phyloP scores from a whole-genome alignment of 2,797 vertebrate species.

The Galago senegalensis region DNA sequence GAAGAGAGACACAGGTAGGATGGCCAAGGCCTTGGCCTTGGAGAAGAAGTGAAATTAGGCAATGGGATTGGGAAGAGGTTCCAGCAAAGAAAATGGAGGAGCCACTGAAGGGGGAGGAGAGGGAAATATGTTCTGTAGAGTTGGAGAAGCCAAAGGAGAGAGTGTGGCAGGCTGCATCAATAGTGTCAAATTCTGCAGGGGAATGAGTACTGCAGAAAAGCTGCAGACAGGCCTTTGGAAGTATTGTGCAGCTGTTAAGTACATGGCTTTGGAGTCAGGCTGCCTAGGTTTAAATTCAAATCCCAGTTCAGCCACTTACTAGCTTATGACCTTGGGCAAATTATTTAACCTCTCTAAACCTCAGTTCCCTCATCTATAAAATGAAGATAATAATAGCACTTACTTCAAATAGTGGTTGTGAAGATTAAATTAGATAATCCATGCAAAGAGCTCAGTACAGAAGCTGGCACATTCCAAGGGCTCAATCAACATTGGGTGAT shows the following conservation, averaged over 20 bases:
- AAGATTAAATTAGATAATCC: slow-evolving; percentile 78
- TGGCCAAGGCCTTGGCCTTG: neutral
- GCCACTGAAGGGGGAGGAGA: slow-evolving; percentile 34
- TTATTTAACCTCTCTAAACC: slow-evolving; percentile 75
- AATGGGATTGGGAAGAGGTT: neutral
- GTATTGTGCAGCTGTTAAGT: slow-evolving; percentile 66
- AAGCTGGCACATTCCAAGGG: slow-evolving; percentile 66
- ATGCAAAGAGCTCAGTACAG: slow-evolving; percentile 43
- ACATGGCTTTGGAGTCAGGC: slow-evolving; percentile 74
- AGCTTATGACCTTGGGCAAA: slow-evolving; percentile 82
- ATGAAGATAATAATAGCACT: slow-evolving; percentile 75
- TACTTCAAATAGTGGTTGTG: slow-evolving; percentile 56
- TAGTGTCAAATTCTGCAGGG: slow-evolving; percentile 78
- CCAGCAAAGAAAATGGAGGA: slow-evolving; percentile 51
- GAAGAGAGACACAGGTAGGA: slow-evolving; percentile 22
- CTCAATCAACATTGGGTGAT: slow-evolving; percentile 19
- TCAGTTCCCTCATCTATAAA: slow-evolving; percentile 76
- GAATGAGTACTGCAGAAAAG: slow-evolving; percentile 67
- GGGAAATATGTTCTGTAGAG: neutral
- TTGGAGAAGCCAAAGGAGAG: slow-evolving; percentile 65
- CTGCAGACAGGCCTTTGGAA: slow-evolving; percentile 69
- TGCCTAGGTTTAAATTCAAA: slow-evolving; percentile 80
- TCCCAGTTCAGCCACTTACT: slow-evolving; percentile 79
- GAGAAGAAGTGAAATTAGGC: slow-evolving; percentile 17
- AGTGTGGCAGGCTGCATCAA: slow-evolving; percentile 49